Evolutionary conservation across 2,888 invertebrate genomes (phyloP).

Genomic region (Fragum fragum): DNA sequence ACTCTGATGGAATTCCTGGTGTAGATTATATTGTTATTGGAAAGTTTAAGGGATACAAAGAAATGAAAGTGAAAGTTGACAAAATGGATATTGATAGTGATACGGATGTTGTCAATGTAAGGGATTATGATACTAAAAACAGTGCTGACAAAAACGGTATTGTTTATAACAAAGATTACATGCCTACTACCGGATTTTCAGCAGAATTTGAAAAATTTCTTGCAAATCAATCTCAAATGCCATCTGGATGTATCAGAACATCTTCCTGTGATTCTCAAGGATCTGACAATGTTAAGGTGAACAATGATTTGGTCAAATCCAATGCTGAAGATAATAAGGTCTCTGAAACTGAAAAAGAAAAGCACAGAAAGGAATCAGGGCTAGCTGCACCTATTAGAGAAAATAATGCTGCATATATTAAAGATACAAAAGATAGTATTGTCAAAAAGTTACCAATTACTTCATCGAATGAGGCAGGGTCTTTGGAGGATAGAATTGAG

Average conservation of each 20-base stretch:
- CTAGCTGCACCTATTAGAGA: no score
- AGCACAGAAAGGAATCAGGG: no score
- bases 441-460: no score
- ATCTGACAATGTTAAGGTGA: neutral
- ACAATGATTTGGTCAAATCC: neutral
- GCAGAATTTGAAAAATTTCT: slow-evolving; percentile 66
- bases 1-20: slow-evolving; percentile 67
- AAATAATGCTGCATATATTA: no score
- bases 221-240: slow-evolving; percentile 20
- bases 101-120: slow-evolving; percentile 37
- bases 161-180: neutral
- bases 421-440: no score
- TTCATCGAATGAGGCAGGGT: no score
- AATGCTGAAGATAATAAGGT: neutral
- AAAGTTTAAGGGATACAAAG: slow-evolving; percentile 79
- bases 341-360: neutral
- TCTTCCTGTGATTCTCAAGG: neutral
- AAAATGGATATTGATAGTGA: slow-evolving; percentile 59
- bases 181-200: slow-evolving; percentile 40
- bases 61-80: slow-evolving; percentile 78
- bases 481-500: no score
- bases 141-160: slow-evolving; percentile 19
- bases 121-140: neutral
- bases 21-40: slow-evolving; percentile 79
- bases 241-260: neutral